Evolutionary conservation across 2,113 vertebrate genomes (phyloP).

Genomic region (Cacatua alba): DNA sequence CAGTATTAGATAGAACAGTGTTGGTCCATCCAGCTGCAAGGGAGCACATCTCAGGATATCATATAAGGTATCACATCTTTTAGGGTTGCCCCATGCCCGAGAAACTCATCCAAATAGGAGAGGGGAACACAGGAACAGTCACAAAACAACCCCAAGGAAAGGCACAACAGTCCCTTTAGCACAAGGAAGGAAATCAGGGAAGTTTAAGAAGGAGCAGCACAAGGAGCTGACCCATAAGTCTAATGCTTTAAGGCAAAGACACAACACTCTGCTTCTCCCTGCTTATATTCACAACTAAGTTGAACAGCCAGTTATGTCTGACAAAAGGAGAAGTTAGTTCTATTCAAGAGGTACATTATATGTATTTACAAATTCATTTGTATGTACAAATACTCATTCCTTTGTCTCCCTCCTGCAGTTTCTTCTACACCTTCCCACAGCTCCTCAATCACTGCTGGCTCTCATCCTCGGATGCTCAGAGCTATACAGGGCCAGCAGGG

Average conservation of each 20-base stretch:
- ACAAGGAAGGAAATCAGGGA: not conserved
- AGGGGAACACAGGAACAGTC: not conserved
- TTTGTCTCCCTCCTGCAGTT: not conserved
- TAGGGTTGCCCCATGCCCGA: not conserved
- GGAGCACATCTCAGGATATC: not conserved
- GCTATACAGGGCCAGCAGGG: rapidly evolving
- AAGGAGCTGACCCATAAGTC: not conserved
- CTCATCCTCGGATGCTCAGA: not conserved
- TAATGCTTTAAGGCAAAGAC: not conserved
- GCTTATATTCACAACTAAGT: not conserved
- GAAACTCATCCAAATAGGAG: not conserved
- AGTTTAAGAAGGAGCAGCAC: not conserved
- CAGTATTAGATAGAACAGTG: no score
- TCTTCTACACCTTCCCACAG: not conserved
- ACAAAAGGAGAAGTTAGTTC: not conserved
- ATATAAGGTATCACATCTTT: not conserved
- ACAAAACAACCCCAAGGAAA: not conserved
- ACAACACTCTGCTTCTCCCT: not conserved
- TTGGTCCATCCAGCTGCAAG: not conserved
- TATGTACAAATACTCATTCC: not conserved
- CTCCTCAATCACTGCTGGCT: not conserved
- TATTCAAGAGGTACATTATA: not conserved
- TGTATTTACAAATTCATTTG: not conserved
- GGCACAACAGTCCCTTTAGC: not conserved
- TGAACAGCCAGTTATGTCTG: rapidly evolving